Percentiles rank a stretch among this genome's conserved stretches.
Evolutionary conservation across 2,888 invertebrate species (phyloP).

Genomic region (Parnassius smintheus): DNA sequence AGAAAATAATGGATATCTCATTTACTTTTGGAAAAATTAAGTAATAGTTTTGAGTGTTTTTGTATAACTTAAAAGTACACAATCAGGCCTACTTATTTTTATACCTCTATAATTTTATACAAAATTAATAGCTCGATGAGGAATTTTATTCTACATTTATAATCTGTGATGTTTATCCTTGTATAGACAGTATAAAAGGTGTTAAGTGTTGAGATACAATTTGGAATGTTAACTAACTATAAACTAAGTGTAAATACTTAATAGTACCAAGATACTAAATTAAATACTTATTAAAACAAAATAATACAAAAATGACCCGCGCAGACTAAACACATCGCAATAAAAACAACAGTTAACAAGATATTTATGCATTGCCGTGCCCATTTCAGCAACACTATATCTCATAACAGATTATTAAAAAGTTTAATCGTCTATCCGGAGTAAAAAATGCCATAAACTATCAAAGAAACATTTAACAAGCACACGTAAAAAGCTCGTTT

Average conservation of each 20-base stretch:
- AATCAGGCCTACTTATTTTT: not conserved
- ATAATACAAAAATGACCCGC: slow-evolving; percentile 52
- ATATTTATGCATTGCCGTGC: slow-evolving; percentile 26
- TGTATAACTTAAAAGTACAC: no score
- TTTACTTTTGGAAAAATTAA: not conserved
- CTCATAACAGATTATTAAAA: no score
- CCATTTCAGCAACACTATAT: not conserved
- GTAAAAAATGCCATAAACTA: no score
- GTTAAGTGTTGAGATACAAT: slow-evolving; percentile 40
- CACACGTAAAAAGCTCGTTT: not conserved
- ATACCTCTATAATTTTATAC: slow-evolving; percentile 9
- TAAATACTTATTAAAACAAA: slow-evolving; percentile 62
- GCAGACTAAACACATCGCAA: slow-evolving; percentile 37
- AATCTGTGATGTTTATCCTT: slow-evolving; percentile 45
- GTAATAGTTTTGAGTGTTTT: no score
- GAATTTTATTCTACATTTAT: slow-evolving; percentile 39
- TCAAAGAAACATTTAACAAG: not conserved
- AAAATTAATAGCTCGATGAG: slow-evolving; percentile 11
- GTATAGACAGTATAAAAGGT: slow-evolving; percentile 6
- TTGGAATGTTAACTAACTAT: slow-evolving; percentile 69
- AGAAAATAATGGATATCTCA: not conserved
- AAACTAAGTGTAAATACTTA: slow-evolving; percentile 54
- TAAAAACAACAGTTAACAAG: slow-evolving; percentile 34
- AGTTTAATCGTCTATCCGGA: no score
- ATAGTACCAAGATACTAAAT: slow-evolving; percentile 72